Evolutionary conservation across 2,888 invertebrate genomes (phyloP), one percentile per base, ranked within the genome.

Genomic region (Dione vanillae): DNA sequence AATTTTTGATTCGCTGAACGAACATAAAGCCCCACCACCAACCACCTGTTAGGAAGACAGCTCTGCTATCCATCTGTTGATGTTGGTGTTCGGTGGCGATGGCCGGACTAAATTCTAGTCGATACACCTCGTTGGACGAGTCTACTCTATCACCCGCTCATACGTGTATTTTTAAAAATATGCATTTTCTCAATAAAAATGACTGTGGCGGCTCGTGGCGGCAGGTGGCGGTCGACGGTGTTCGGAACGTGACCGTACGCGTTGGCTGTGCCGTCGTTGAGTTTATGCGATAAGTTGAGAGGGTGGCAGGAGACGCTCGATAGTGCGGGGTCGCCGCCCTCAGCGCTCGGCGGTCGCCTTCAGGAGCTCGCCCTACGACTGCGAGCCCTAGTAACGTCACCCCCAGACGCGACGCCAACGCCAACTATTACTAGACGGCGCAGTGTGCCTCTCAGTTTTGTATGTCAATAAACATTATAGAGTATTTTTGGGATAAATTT

Each of bases 241-340:
- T 40, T 43, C 40, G 47, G 19, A 43, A 51, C 12, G 59, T 61
- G 40, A 56, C 65, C 54, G 61, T 66, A 61, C 61, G 66, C 27
- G 51, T 43, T 35, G 64, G 41, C 19, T 59, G 43, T 43, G 49
- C 58, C 49, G 52, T 16, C 49, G 51, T 11, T 54, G 58, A 65
- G 54, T 45, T 61, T 52, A 70, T 58, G 58, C 43, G 49, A 66
- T 61, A 61, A 51, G 58, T 52, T 40, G 47, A 56, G 67, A 64
- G 49, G 69, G 67, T 65, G 69, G 72, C 73, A 64, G 62, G 67
- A 75, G 65, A 67, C 64, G 62, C 58, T 70, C 67, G 49, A 67
- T 67, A 65, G 49, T 59, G 65, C 70, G 67, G 70, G 85, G 82
- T 83, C 84, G 80, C 74, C 80, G 85, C 67, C 83, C 86, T 83